Evolutionary conservation across 2,113 vertebrate species (phyloP).

Genomic region (Platysternon megacephalum): DNA sequence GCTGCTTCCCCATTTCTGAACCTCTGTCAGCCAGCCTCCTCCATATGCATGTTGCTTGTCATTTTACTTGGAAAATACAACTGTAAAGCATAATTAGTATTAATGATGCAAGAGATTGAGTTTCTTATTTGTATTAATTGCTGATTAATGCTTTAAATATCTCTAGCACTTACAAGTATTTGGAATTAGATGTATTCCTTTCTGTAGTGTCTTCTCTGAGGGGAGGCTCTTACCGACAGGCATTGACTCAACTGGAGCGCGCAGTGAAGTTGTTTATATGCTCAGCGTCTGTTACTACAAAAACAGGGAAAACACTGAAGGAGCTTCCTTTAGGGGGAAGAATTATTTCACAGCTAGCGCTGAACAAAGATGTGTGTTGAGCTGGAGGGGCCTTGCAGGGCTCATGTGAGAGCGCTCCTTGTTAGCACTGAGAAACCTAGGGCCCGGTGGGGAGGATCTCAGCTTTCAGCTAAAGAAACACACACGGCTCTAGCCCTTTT

Average conservation of each 20-base stretch:
- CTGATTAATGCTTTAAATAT: constrained; percentile 78
- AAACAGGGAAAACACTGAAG: constrained; percentile 22
- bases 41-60: constrained; percentile 78
- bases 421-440: not conserved
- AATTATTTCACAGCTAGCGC: constrained; percentile 42
- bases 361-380: not conserved
- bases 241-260: constrained; percentile 31
- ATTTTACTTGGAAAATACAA: constrained; percentile 72
- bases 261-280: constrained; percentile 35
- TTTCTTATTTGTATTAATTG: constrained; percentile 77
- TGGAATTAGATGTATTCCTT: constrained; percentile 57
- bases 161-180: constrained; percentile 57
- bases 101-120: constrained; percentile 74
- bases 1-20: constrained; percentile 68
- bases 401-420: not conserved
- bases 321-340: constrained; percentile 18
- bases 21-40: constrained; percentile 71
- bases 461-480: not conserved
- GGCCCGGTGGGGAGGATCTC: not conserved
- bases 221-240: constrained; percentile 48
- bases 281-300: constrained; percentile 38
- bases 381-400: not conserved
- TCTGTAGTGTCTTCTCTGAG: constrained; percentile 14
- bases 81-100: constrained; percentile 77
- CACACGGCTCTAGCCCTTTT: not conserved